A percentile compares a stretch with the other conserved stretches of the same genome.
Conservation (phyloP, 2,113 vertebrate genomes). For the Struthio camelus region DNA sequence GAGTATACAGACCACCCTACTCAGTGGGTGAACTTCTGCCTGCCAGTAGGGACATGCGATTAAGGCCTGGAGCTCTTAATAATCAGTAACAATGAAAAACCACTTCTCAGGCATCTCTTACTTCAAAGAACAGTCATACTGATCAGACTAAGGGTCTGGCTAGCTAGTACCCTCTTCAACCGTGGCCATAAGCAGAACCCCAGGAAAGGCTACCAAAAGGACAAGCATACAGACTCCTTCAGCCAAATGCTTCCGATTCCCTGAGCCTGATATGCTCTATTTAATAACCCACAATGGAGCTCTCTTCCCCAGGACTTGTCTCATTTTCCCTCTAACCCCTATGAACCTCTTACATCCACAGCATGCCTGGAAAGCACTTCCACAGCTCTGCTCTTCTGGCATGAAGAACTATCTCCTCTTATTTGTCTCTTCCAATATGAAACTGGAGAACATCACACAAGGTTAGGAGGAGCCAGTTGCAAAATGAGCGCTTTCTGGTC, state of each 20-base stretch:
- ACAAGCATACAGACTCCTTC: not conserved
- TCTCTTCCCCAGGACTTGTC: not conserved
- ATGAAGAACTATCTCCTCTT: not conserved
- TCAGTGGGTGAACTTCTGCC: not conserved
- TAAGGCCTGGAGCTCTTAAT: too few species aligned
- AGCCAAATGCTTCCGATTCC: not conserved
- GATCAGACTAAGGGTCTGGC: not conserved
- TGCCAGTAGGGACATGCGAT: not conserved
- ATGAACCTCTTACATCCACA: not conserved
- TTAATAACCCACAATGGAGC: not conserved
- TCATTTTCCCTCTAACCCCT: not conserved
- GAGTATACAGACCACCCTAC: not conserved
- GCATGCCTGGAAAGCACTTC: not conserved
- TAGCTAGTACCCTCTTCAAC: not conserved
- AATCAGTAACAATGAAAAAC: too few species aligned
- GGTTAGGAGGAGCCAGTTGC: not conserved
- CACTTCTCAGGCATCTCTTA: too few species aligned
- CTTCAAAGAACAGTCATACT: not conserved
- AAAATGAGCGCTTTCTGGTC: not conserved
- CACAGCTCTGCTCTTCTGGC: not conserved
- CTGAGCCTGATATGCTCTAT: not conserved
- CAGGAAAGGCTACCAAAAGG: not conserved
- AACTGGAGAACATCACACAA: not conserved
- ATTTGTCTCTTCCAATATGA: not conserved
- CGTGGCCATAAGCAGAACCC: not conserved